These are phyloP conservation scores for Oxyscelio sp. DNA, from an alignment of 2,888 invertebrate species.

Conservation along the genomic window DNA sequence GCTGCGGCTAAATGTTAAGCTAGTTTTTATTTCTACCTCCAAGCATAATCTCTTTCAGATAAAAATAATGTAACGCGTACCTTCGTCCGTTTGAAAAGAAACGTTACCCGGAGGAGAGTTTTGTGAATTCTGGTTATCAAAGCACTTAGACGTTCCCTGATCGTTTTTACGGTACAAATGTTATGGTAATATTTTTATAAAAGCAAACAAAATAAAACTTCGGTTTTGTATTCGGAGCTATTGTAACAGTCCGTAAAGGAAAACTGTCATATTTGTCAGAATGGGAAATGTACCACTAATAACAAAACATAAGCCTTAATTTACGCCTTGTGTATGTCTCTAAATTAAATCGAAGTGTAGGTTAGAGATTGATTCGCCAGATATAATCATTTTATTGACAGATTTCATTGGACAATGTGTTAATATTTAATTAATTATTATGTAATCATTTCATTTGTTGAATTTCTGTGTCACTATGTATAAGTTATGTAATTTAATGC, in stretches of 20 bases:
- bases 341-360: too few species aligned
- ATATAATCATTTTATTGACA: too few species aligned
- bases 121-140: conserved; percentile 50
- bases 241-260: conserved; percentile 1
- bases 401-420: too few species aligned
- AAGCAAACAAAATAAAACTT: conserved; percentile 34
- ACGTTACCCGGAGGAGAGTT: conserved; percentile 38
- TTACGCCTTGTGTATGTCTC: too few species aligned
- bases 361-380: too few species aligned
- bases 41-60: conserved; percentile 12
- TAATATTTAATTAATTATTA: too few species aligned
- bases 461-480: too few species aligned
- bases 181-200: conserved; percentile 36
- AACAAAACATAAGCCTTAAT: too few species aligned
- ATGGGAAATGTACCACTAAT: not conserved
- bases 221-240: not conserved
- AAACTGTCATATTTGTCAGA: conserved; percentile 24
- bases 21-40: not conserved
- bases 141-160: conserved; percentile 25
- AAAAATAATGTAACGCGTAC: conserved; percentile 34
- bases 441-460: too few species aligned
- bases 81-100: conserved; percentile 13
- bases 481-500: too few species aligned
- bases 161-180: conserved; percentile 36
- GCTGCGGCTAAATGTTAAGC: not conserved